These are phyloP conservation scores for Mus caroli DNA, from an alignment of 2,797 vertebrate genomes.

Conservation along the genomic window DNA sequence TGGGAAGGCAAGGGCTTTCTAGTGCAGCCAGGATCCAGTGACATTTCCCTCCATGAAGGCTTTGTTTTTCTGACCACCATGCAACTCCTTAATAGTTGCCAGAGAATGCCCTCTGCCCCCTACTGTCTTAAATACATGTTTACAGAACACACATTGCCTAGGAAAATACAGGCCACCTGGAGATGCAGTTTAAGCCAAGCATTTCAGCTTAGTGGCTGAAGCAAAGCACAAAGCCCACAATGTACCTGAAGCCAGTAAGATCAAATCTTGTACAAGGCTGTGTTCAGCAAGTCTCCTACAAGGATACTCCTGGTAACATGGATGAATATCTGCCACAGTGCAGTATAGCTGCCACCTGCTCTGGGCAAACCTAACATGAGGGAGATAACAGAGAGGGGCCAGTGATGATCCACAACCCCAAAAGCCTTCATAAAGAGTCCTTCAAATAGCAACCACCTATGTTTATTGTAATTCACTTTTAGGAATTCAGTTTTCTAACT, in stretches of 20 bases:
- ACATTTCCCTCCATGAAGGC: background rate
- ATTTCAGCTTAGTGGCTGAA: constrained; percentile 43
- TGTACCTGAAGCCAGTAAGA: constrained; percentile 64
- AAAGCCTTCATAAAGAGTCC: constrained; percentile 48
- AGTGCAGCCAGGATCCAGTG: background rate
- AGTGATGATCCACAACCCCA: constrained; percentile 37
- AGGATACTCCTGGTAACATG: constrained; percentile 10
- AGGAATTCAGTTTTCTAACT: constrained; percentile 55
- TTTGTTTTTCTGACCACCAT: background rate
- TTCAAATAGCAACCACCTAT: constrained; percentile 44
- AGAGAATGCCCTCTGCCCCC: constrained; percentile 30
- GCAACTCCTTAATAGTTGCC: constrained; percentile 46
- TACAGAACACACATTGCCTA: constrained; percentile 25
- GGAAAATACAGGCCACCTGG: constrained; percentile 53
- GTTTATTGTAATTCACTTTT: constrained; percentile 63
- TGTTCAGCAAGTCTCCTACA: constrained; percentile 73
- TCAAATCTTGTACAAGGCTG: constrained; percentile 71
- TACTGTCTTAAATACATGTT: constrained; percentile 37
- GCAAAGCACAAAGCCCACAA: constrained; percentile 47
- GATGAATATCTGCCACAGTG: constrained; percentile 10
- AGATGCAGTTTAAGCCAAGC: constrained; percentile 71
- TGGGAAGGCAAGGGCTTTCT: background rate
- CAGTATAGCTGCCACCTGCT: constrained; percentile 64
- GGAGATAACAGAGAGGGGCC: constrained; percentile 36
- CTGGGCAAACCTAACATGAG: constrained; percentile 53